Evolutionary conservation across 2,797 vertebrate species (phyloP).

Genomic region (Alectoris magna): DNA sequence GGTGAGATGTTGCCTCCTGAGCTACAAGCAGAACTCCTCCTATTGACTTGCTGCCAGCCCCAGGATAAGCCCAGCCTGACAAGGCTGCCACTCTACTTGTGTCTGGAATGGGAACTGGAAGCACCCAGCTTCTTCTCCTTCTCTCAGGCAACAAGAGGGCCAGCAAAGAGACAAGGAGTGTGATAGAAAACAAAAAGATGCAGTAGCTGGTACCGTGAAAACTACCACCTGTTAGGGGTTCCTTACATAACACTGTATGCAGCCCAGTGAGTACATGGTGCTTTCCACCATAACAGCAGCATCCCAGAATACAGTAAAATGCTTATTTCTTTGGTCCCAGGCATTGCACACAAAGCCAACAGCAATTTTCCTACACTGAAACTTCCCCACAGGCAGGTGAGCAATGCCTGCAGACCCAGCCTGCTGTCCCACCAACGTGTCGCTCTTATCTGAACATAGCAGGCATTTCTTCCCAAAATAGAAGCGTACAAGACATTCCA

Average conservation of each 20-base stretch:
- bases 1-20: no score
- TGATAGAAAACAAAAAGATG: fast-evolving
- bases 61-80: fast-evolving
- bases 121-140: neutral
- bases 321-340: neutral
- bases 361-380: no score
- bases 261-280: no score
- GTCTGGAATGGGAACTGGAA: neutral
- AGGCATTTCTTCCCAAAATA: neutral
- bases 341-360: neutral
- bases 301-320: neutral
- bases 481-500: fast-evolving
- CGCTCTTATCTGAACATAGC: fast-evolving
- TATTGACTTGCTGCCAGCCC: neutral
- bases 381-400: no score
- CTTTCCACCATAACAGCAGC: neutral
- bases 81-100: fast-evolving
- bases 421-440: no score
- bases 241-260: fast-evolving
- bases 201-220: fast-evolving
- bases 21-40: neutral
- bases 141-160: neutral
- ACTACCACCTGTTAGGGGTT: neutral
- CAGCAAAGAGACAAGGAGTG: neutral
- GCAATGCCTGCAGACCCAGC: no score